Conservation (phyloP, 2,888 invertebrate species). For the Gastracanthus pulcherrimus region DNA sequence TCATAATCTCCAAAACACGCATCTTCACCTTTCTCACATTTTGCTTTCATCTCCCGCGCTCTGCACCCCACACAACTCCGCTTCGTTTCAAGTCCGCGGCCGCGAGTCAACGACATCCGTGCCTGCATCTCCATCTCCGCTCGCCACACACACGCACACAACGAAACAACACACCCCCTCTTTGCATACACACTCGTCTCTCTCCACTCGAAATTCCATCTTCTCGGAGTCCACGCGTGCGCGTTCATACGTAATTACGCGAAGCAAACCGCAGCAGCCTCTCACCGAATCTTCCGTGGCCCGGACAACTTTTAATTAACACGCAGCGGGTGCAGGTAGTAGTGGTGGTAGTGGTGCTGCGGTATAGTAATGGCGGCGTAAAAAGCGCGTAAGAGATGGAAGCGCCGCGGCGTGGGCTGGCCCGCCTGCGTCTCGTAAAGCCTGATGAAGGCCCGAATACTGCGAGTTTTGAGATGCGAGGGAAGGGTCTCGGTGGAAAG, state of each 20-base stretch:
- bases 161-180: too few relatives aligned
- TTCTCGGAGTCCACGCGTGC: not conserved
- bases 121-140: not conserved
- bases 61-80: not conserved
- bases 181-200: too few relatives aligned
- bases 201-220: not conserved
- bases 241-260: conserved; percentile 9
- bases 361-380: conserved; percentile 1
- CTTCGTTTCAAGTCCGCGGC: too few relatives aligned
- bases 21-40: too few relatives aligned
- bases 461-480: not conserved
- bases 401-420: not conserved
- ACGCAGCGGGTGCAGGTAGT: too few relatives aligned
- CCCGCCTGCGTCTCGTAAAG: not conserved
- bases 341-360: not conserved
- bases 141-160: not conserved
- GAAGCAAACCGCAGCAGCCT: not conserved
- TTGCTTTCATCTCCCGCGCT: too few relatives aligned
- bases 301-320: conserved; percentile 12
- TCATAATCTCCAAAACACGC: too few relatives aligned
- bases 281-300: not conserved
- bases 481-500: too few relatives aligned
- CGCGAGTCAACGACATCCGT: not conserved
- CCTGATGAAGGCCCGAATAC: not conserved
- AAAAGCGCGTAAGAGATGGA: not conserved